These are phyloP conservation scores for Tanytarsus gracilentus DNA, from an alignment of 2,888 invertebrate genomes.

Conservation along the genomic window DNA sequence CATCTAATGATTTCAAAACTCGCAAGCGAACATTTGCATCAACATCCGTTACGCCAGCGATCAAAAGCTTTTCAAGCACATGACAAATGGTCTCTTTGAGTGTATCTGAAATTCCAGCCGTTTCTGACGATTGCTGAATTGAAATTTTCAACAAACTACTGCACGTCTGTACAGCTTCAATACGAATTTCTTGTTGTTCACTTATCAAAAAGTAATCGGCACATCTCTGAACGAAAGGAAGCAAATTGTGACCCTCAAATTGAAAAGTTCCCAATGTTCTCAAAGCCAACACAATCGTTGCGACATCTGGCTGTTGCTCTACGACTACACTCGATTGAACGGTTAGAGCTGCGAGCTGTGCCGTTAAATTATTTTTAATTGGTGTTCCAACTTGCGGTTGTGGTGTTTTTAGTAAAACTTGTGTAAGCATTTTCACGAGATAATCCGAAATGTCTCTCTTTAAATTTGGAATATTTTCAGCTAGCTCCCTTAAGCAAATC, in stretches of 20 bases:
- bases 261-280: slow-evolving; percentile 84
- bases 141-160: slow-evolving; percentile 80
- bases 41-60: slow-evolving; percentile 91
- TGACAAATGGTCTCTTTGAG: slow-evolving; percentile 82
- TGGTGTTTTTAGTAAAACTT: slow-evolving; percentile 81
- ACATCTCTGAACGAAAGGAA: slow-evolving; percentile 86
- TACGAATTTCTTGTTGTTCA: slow-evolving; percentile 81
- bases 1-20: slow-evolving; percentile 83
- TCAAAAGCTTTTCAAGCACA: slow-evolving; percentile 80
- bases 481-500: slow-evolving; percentile 81
- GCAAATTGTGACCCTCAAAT: slow-evolving; percentile 83
- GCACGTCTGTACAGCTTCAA: slow-evolving; percentile 92
- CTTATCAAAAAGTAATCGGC: slow-evolving; percentile 85
- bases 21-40: slow-evolving; percentile 90
- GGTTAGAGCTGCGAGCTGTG: slow-evolving; percentile 40
- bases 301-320: slow-evolving; percentile 54
- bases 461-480: slow-evolving; percentile 75
- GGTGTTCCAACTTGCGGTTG: slow-evolving; percentile 73
- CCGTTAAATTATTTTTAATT: slow-evolving; percentile 45
- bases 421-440: slow-evolving; percentile 79
- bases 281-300: slow-evolving; percentile 81
- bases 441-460: slow-evolving; percentile 89
- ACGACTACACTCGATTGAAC: slow-evolving; percentile 32
- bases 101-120: slow-evolving; percentile 64
- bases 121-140: slow-evolving; percentile 50